Conservation (phyloP, 1,140 invertebrate species). For the Prorops nasuta region DNA sequence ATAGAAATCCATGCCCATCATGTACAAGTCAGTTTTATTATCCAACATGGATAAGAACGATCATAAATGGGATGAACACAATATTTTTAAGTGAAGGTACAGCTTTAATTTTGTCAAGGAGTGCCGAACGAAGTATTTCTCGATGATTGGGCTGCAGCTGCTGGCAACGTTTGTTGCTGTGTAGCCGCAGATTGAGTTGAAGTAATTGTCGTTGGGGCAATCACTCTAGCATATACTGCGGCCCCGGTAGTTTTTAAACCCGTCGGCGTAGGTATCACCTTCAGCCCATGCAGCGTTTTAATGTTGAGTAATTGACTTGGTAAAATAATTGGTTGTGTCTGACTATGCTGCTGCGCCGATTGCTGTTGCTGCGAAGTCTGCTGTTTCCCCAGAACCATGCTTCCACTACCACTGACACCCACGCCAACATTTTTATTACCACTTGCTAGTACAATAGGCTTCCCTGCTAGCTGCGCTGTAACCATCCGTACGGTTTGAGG, state of each 20-base stretch:
- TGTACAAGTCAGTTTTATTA: too few relatives aligned
- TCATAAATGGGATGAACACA: neutral
- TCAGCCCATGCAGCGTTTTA: conserved; percentile 68
- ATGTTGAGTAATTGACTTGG: conserved; percentile 66
- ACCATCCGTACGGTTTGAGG: conserved; percentile 59
- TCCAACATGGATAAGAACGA: neutral
- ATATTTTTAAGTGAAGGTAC: too few relatives aligned
- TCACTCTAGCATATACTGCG: conserved; percentile 50
- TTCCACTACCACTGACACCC: conserved; percentile 32
- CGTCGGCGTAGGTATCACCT: conserved; percentile 63
- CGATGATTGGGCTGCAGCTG: conserved; percentile 21
- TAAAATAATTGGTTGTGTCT: conserved; percentile 62
- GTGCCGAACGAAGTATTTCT: conserved; percentile 42
- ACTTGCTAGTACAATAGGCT: conserved; percentile 64
- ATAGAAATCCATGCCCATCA: too few relatives aligned
- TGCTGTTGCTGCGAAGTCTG: conserved; percentile 33
- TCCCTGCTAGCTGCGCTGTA: conserved; percentile 63
- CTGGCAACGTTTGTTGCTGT: conserved; percentile 28
- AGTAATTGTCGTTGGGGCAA: conserved; percentile 47
- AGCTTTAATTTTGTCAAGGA: conserved; percentile 31
- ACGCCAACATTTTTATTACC: conserved; percentile 54
- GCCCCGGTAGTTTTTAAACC: conserved; percentile 50
- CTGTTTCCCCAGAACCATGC: conserved; percentile 48
- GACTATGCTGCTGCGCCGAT: conserved; percentile 41
- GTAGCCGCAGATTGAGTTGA: conserved; percentile 33